phyloP scores from a whole-genome alignment of 1,140 invertebrate species.

The Diorhabda elongata region DNA sequence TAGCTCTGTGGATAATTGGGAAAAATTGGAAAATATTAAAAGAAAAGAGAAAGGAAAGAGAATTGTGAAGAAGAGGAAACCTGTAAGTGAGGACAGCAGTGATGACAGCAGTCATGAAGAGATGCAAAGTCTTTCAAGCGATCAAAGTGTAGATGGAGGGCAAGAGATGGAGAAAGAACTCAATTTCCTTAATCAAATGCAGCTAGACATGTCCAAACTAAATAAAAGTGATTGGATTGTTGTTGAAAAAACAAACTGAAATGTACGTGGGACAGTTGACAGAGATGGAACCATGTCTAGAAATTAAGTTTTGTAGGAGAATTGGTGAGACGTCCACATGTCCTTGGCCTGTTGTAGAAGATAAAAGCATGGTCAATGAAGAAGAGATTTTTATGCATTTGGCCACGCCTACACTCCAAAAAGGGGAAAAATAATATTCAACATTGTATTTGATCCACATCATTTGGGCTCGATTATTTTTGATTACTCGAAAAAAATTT shows the following conservation, averaged over 20 bases:
- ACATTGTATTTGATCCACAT: neutral
- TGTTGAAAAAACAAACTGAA: too few species aligned
- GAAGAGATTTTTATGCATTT: neutral
- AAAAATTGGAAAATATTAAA: neutral
- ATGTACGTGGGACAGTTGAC: too few species aligned
- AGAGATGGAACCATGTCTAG: too few species aligned
- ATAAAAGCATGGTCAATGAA: neutral
- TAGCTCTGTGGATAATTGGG: neutral
- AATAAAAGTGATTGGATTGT: neutral
- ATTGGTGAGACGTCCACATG: neutral
- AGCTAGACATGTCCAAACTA: neutral
- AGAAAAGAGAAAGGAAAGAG: neutral
- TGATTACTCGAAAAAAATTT: neutral
- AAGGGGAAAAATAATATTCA: neutral
- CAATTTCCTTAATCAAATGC: neutral
- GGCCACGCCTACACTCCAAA: neutral
- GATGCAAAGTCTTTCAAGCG: constrained; percentile 6
- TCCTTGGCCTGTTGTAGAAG: neutral
- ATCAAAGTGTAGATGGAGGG: constrained; percentile 5
- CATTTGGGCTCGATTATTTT: neutral
- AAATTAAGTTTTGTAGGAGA: neutral
- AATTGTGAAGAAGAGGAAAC: neutral
- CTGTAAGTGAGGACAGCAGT: neutral
- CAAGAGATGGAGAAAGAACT: neutral
- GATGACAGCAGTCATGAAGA: constrained; percentile 4